A percentile compares a stretch with the other conserved stretches of the same genome.
Conservation (phyloP, 2,888 invertebrate genomes). For the Melipona beecheii region DNA sequence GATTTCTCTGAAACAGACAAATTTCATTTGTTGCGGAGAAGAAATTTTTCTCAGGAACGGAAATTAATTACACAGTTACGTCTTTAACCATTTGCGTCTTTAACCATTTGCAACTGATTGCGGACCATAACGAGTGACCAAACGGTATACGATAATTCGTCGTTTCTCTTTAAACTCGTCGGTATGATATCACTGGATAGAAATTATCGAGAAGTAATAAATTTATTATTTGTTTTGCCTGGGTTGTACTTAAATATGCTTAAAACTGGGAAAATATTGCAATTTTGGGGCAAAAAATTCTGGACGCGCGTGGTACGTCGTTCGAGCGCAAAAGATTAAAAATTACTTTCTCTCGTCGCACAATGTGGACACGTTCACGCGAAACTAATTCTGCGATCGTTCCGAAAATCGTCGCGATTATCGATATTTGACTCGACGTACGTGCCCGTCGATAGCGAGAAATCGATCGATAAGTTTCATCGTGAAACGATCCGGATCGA, state of each 20-base stretch:
- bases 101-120: no score
- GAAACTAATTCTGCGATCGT: background rate
- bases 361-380: slow-evolving; percentile 3
- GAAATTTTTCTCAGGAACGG: background rate
- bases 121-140: no score
- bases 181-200: no score
- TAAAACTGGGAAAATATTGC: no score
- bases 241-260: no score
- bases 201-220: no score
- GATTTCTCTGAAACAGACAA: slow-evolving; percentile 52
- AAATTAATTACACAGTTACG: background rate
- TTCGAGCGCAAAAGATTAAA: background rate
- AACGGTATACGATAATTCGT: no score
- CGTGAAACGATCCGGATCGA: background rate
- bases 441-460: background rate
- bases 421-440: background rate
- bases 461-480: slow-evolving; percentile 19
- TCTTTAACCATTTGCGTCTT: background rate
- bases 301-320: no score
- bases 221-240: no score
- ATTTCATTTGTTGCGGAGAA: background rate
- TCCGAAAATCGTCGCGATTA: background rate
- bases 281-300: no score
- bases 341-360: slow-evolving; percentile 58
- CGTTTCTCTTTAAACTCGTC: no score